phyloP scores from a whole-genome alignment of 2,888 invertebrate genomes.

The Agriopis aurantiaria region DNA sequence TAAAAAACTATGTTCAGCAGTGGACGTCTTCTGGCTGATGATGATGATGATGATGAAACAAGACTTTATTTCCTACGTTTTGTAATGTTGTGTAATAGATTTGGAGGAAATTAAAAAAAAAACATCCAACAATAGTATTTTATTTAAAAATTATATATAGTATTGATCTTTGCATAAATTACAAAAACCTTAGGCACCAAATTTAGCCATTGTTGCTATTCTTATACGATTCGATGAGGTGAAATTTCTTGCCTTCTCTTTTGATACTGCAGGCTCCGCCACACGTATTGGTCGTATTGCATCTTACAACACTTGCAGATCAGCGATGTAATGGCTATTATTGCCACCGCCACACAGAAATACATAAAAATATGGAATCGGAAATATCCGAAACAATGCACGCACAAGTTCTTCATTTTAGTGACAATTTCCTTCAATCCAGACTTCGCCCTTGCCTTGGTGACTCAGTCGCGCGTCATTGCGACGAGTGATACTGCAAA shows the following conservation, averaged over 20 bases:
- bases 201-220: neutral
- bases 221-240: neutral
- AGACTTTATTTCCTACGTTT: too few relatives aligned
- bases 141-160: too few relatives aligned
- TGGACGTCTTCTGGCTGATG: too few relatives aligned
- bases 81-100: too few relatives aligned
- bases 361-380: constrained; percentile 33
- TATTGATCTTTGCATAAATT: neutral
- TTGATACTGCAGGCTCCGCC: neutral
- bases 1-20: too few relatives aligned
- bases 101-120: too few relatives aligned
- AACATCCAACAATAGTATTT: too few relatives aligned
- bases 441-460: constrained; percentile 1
- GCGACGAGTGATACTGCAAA: constrained; percentile 1
- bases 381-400: constrained; percentile 31
- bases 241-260: neutral
- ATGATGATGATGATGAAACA: too few relatives aligned
- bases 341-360: constrained; percentile 13
- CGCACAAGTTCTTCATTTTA: constrained; percentile 31
- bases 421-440: constrained; percentile 15
- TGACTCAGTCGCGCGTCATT: constrained; percentile 21
- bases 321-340: neutral
- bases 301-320: constrained; percentile 16
- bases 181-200: too few relatives aligned
- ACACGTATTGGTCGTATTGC: constrained; percentile 5